Evolutionary conservation across 2,797 vertebrate species (phyloP).

Genomic region (Hemibagrus guttatus): DNA sequence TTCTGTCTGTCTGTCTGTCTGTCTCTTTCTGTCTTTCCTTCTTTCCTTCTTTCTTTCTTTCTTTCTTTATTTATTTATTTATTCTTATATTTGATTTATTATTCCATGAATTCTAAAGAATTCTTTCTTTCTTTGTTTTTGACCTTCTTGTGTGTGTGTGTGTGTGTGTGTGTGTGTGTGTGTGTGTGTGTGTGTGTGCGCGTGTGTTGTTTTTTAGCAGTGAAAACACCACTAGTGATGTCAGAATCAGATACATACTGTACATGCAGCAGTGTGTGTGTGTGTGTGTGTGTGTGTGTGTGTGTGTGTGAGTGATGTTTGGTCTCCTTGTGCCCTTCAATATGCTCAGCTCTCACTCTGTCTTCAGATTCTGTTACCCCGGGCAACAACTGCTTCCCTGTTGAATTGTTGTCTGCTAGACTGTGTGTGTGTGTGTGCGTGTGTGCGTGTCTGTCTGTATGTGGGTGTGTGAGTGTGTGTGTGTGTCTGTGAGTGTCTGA

Average conservation of each 20-base stretch:
- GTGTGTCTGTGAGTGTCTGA: background rate
- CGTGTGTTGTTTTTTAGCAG: background rate
- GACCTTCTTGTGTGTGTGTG: background rate
- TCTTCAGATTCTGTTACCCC: conserved; percentile 4
- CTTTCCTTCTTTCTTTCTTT: background rate
- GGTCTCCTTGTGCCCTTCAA: background rate
- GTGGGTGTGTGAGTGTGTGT: background rate
- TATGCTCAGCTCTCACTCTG: background rate
- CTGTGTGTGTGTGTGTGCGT: background rate
- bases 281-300: conserved; percentile 4
- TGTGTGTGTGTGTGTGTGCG: background rate
- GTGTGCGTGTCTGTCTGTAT: background rate
- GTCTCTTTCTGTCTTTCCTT: too few relatives aligned
- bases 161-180: background rate
- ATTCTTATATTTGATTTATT: background rate
- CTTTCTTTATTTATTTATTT: background rate
- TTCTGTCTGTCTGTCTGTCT: too few relatives aligned
- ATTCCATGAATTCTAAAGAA: background rate
- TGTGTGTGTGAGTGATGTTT: background rate
- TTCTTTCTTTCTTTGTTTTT: background rate
- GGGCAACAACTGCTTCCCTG: conserved; percentile 16
- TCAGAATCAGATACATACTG: background rate
- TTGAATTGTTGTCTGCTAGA: background rate
- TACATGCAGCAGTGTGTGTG: background rate
- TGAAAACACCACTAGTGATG: background rate